Percentiles rank a stretch among this genome's conserved stretches.
Conservation (phyloP, 1,140 invertebrate species). For the Nylanderia fulva region DNA sequence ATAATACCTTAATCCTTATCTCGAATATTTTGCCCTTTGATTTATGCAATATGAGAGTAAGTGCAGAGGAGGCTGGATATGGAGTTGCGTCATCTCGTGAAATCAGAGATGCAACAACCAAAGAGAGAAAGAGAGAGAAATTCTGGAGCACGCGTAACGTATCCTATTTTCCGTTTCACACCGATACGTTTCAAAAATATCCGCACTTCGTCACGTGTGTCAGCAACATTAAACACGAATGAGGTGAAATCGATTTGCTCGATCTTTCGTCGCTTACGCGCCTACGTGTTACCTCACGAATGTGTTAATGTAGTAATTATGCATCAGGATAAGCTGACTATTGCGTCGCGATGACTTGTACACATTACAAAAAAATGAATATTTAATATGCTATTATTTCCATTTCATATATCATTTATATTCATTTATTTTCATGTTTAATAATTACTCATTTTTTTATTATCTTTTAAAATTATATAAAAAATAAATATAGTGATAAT, state of each 20-base stretch:
- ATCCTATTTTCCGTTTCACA: neutral
- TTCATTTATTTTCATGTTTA: neutral
- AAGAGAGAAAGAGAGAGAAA: slow-evolving; percentile 9
- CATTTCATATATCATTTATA: neutral
- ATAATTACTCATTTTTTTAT: neutral
- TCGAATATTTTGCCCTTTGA: neutral
- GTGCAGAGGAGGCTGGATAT: neutral
- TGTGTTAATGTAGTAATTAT: neutral
- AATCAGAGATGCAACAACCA: slow-evolving; percentile 42
- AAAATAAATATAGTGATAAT: no score
- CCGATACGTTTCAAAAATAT: slow-evolving; percentile 48
- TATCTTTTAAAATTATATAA: no score
- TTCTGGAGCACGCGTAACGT: slow-evolving; percentile 28
- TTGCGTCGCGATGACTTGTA: neutral
- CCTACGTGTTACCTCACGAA: neutral
- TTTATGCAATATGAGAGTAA: slow-evolving; percentile 23
- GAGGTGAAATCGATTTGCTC: slow-evolving; percentile 35
- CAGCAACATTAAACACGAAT: slow-evolving; percentile 37
- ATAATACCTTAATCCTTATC: neutral
- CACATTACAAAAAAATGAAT: neutral
- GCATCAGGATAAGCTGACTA: neutral
- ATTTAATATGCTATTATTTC: neutral
- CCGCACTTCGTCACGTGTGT: neutral
- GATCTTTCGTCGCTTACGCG: neutral
- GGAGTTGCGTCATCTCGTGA: slow-evolving; percentile 52